Percentiles rank a stretch among this genome's conserved stretches.
These are phyloP conservation scores for Polymixis lichenea DNA, from an alignment of 2,888 invertebrate species.

Conservation along the genomic window DNA sequence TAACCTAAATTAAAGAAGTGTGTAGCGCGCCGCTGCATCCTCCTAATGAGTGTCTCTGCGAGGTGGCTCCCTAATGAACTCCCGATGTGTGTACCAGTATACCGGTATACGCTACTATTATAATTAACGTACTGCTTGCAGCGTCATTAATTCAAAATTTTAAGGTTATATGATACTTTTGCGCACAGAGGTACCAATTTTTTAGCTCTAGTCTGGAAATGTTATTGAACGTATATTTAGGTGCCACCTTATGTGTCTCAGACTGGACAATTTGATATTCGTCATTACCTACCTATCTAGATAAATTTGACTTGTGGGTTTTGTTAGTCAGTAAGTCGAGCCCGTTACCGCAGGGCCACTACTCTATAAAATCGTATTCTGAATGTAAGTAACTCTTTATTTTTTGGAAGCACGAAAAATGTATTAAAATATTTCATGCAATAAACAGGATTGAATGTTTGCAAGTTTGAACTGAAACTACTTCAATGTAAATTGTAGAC, in stretches of 20 bases:
- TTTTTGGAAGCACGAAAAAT: neutral
- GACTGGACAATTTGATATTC: neutral
- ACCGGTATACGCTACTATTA: constrained; percentile 26
- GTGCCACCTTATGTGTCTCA: neutral
- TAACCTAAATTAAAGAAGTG: constrained; percentile 65
- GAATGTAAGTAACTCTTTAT: too few relatives aligned
- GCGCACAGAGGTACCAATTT: neutral
- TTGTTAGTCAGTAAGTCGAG: neutral
- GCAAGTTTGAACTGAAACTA: neutral
- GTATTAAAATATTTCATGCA: neutral
- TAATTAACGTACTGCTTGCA: constrained; percentile 48
- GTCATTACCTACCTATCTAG: neutral
- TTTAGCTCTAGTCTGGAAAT: neutral
- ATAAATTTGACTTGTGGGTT: neutral
- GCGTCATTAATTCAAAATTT: constrained; percentile 27
- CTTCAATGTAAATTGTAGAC: constrained; percentile 5
- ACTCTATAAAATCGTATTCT: neutral
- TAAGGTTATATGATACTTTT: neutral
- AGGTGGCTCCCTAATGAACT: constrained; percentile 67
- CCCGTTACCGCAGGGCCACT: neutral
- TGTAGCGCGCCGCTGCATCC: constrained; percentile 51
- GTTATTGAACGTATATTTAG: neutral
- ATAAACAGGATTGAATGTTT: neutral
- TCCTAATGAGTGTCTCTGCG: constrained; percentile 64
- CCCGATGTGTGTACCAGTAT: constrained; percentile 53